phyloP scores from a whole-genome alignment of 2,888 invertebrate species.

The Acanthoscelides obtectus region DNA sequence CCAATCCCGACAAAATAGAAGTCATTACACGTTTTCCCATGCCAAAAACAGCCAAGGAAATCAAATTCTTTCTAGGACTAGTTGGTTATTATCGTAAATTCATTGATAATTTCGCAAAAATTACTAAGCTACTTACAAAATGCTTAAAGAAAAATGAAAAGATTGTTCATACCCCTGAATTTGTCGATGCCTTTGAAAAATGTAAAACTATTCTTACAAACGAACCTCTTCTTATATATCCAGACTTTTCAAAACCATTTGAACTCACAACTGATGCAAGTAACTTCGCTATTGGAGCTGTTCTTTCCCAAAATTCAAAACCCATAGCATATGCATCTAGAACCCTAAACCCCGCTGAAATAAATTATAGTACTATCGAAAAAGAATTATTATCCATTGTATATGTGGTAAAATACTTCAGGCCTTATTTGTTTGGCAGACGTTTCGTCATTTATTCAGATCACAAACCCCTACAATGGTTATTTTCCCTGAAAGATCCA shows the following conservation, averaged over 20 bases:
- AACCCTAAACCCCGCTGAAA: not conserved
- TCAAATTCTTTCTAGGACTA: not conserved
- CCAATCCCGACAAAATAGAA: not conserved
- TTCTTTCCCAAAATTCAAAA: not conserved
- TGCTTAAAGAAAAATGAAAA: not conserved
- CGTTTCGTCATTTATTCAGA: not conserved
- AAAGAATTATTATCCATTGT: not conserved
- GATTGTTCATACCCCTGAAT: not conserved
- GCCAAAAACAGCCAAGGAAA: not conserved
- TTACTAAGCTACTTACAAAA: conserved; percentile 1
- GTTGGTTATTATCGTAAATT: not conserved
- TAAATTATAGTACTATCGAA: too few species aligned
- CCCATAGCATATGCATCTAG: not conserved
- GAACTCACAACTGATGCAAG: conserved; percentile 5
- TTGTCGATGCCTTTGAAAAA: not conserved
- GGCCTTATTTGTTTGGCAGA: not conserved
- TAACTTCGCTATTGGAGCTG: not conserved
- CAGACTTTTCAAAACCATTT: conserved; percentile 1
- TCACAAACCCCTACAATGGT: not conserved
- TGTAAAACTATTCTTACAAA: not conserved
- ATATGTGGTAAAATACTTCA: not conserved
- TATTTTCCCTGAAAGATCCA: not conserved
- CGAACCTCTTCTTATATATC: not conserved
- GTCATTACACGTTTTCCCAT: not conserved
- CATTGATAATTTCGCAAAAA: conserved; percentile 1